Base-by-base conservation (phyloP, 2,888 invertebrate genomes). In the Plagodis pulveraria region DNA sequence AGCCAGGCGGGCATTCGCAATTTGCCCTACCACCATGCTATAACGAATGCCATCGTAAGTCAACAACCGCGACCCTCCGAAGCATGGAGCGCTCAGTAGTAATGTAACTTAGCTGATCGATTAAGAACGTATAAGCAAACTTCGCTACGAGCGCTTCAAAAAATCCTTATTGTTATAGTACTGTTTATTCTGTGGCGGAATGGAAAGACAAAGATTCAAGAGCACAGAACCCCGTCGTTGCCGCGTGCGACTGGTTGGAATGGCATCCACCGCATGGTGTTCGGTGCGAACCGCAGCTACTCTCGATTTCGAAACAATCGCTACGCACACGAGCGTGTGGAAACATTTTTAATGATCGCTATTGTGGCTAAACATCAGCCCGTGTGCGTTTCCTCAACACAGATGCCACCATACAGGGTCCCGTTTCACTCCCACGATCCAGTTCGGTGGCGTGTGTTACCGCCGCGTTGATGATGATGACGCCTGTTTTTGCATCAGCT, bases 361-460 rank as follows among this genome's bases (percentile, higher is more conserved):
- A 86, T 86, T 86, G 85, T 84, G 79, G 80, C 78, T 84, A 82
- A 84, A 81, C 84, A 82, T 77, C 72, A 74, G 76, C 80, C 73
- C 75, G 77, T 80, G 80, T 80, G 74, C 77, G 84, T 88, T 89
- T 89, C 87, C 87, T 86, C 83, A 79, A 77, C 77, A 77, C 75
- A 76, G 80, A 76, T 78, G 84, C 76, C 75, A 78, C 78, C 80
- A 84, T 87, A 84, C 77, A 77, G 83, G 79, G 79, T 89, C 86
- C 89, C 89, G 88, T 90, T 89, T 87, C 86, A 81, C 86, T 92
- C 91, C 89, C 91, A 92, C 91, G 91, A 86, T 87, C 89, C 82
- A 90, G 80, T 89, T 92, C 74, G 76, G 83, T 58, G 62, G 82
- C 85, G 87, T 89, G 86, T 89, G 83, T 82, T 89, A 86, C 85